phyloP scores from a whole-genome alignment of 2,888 invertebrate genomes.

The Apamea monoglypha region DNA sequence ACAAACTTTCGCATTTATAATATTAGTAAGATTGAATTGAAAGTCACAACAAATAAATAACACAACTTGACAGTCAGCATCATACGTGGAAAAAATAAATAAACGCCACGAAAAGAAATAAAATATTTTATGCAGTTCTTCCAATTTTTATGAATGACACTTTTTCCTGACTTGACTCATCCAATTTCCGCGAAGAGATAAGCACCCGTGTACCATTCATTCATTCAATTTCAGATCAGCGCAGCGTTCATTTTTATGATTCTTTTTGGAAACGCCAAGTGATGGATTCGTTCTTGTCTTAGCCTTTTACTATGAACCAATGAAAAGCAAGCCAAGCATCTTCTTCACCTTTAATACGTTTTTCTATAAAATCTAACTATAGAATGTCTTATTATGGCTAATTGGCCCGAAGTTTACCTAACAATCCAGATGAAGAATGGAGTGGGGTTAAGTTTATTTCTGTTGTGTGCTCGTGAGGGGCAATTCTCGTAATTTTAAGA shows the following conservation, averaged over 20 bases:
- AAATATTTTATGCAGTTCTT: constrained; percentile 14
- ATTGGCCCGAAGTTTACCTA: not conserved
- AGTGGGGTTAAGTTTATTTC: not conserved
- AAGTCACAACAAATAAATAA: not conserved
- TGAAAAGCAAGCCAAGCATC: not conserved
- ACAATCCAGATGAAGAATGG: not conserved
- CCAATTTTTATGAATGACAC: constrained; percentile 16
- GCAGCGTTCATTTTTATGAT: constrained; percentile 6
- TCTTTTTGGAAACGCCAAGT: constrained; percentile 9
- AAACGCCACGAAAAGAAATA: not conserved
- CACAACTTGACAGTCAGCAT: not conserved
- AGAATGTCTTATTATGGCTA: not conserved
- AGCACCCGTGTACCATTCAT: constrained; percentile 23
- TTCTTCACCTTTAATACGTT: not conserved
- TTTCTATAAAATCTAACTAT: not conserved
- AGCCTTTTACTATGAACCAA: not conserved
- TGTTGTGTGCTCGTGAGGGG: not conserved
- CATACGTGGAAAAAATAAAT: not conserved
- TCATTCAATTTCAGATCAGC: constrained; percentile 31
- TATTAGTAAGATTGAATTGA: too few species aligned
- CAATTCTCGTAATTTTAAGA: too few species aligned
- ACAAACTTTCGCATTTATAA: too few species aligned
- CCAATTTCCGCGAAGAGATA: constrained; percentile 48
- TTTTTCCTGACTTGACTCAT: constrained; percentile 35
- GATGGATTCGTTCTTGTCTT: constrained; percentile 15